A percentile compares a stretch with the other conserved stretches of the same genome.
These are phyloP conservation scores for Circaetus gallicus DNA, from an alignment of 2,113 vertebrate species.

Conservation along the genomic window DNA sequence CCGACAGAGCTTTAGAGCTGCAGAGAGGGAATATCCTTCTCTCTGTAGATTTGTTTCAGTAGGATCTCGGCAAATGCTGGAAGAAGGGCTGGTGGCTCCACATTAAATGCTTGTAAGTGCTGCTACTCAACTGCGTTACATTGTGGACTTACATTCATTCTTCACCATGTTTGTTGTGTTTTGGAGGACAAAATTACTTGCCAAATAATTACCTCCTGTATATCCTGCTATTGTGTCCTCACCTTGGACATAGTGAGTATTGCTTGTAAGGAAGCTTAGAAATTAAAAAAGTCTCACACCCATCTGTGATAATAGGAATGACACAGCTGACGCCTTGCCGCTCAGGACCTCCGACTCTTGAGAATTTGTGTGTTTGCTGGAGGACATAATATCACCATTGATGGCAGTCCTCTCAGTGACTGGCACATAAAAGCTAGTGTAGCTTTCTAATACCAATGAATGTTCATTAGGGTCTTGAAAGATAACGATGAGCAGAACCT, in stretches of 20 bases:
- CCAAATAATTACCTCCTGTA: not conserved
- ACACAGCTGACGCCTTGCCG: not conserved
- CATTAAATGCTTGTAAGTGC: not conserved
- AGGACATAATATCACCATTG: not conserved
- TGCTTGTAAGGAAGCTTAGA: not conserved
- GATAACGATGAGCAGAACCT: not conserved
- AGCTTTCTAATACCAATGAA: not conserved
- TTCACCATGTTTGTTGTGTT: not conserved
- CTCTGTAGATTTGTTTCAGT: not conserved
- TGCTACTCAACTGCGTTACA: not conserved
- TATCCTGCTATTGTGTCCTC: not conserved
- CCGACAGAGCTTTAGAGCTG: not conserved
- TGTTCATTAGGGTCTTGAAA: not conserved
- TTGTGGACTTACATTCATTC: not conserved
- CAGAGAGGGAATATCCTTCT: rapidly evolving
- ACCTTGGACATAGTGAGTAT: not conserved
- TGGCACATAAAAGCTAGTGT: not conserved
- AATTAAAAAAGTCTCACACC: not conserved
- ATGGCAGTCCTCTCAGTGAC: not conserved
- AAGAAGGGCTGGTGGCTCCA: not conserved
- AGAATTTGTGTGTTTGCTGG: not conserved
- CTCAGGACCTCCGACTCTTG: not conserved
- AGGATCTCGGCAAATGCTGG: not conserved
- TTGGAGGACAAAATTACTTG: not conserved
- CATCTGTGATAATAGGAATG: not conserved